A percentile compares a stretch with the other conserved stretches of the same genome.
Conservation (phyloP, 1,140 invertebrate species). For the Nylanderia fulva region DNA sequence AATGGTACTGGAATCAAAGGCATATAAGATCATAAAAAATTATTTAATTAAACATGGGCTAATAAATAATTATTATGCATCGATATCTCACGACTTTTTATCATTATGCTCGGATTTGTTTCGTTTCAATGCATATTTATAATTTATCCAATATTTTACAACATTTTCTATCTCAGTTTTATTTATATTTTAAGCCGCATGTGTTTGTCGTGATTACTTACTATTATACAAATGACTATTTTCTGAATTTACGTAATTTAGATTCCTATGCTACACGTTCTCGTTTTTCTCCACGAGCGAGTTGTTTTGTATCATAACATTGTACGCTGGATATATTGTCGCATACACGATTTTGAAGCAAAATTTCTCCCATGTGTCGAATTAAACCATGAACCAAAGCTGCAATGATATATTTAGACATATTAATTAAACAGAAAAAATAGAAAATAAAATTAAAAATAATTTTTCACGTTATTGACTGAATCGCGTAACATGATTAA, state of each 20-base stretch:
- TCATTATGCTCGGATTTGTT: not conserved
- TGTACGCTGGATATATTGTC: not conserved
- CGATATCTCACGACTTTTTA: not conserved
- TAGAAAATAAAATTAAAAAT: too few species aligned
- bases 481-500: not conserved
- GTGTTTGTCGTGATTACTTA: slow-evolving; percentile 16
- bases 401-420: slow-evolving; percentile 56
- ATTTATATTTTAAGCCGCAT: not conserved
- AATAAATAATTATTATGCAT: slow-evolving; percentile 32
- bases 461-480: not conserved
- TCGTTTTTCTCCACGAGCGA: not conserved
- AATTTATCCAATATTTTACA: slow-evolving; percentile 32
- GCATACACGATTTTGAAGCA: not conserved
- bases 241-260: slow-evolving; percentile 12
- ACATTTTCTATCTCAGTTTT: slow-evolving; percentile 32
- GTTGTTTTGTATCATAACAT: slow-evolving; percentile 19
- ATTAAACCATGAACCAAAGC: slow-evolving; percentile 81
- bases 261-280: slow-evolving; percentile 14
- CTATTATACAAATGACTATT: slow-evolving; percentile 29
- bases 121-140: slow-evolving; percentile 47
- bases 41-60: slow-evolving; percentile 46
- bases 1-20: slow-evolving; percentile 45
- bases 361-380: not conserved
- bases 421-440: not conserved
- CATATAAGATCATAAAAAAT: slow-evolving; percentile 41